Evolutionary conservation across 2,888 invertebrate species (phyloP), one percentile per base, ranked within the genome.

Genomic region (Dorcus parallelipipedus): DNA sequence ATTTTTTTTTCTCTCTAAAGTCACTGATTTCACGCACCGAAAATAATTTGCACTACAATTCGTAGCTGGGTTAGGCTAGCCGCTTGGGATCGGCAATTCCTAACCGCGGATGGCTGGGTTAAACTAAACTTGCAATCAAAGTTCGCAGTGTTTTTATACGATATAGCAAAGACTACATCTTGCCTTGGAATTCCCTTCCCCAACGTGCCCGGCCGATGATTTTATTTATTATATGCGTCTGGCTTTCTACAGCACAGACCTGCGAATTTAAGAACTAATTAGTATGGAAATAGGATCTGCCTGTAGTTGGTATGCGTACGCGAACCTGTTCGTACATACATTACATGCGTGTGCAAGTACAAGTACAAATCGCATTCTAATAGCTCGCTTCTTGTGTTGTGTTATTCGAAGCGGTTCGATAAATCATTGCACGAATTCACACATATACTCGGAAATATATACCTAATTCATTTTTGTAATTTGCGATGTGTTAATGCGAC

Each of bases 111-210:
- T 64, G 67, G 66, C 65, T 69, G 52, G 54, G 52, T 60, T 55
- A 60, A 55, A 73, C 73, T 73, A 69, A 71, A 71, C 66, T 64
- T 60, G 53, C 54, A 66, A 63, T 67, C 64, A 69, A 68, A 66
- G 69, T 66, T 65, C 65, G 57, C 61, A 63, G 62, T 62, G 72
- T 69, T 74, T 73, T 72, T 73, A 73, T 73, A 73, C 54, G 57
- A 67, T 63, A 67, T 67, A 68, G 69, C 69, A 69, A 71, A 71
- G 66, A 62, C 65, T 63, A 59, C 56, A 49, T 50, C 58, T 50
- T 54, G 56, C 59, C 57, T 56, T 59, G 67, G 66, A 63, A 62
- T 68, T 70, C 66, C 70, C 68, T 69, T 64, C 69, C 67, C 64
- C 67, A 56, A 40, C 33, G 26, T 23, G 47, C 48, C 33, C 14